phyloP scores from a whole-genome alignment of 2,888 invertebrate genomes.

The Notodromas monacha region DNA sequence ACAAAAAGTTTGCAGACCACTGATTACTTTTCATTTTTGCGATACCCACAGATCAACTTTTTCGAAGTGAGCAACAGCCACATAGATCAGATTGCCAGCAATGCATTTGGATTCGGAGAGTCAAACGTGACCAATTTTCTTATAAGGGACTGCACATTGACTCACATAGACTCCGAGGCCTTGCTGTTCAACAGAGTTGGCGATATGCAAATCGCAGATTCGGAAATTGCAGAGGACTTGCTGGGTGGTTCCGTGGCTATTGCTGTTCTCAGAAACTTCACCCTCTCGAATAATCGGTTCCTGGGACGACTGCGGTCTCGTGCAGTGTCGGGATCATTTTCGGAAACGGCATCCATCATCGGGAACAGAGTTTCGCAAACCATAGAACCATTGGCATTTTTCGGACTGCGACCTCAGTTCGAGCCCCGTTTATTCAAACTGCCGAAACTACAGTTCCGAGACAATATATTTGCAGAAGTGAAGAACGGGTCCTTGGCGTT shows the following conservation, averaged over 20 bases:
- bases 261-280: neutral
- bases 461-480: neutral
- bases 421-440: neutral
- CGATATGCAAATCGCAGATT: no score
- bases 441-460: neutral
- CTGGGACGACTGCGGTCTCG: neutral
- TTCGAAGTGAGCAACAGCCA: no score
- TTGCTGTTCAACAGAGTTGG: no score
- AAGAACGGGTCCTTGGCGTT: neutral
- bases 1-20: no score
- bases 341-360: neutral
- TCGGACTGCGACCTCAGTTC: neutral
- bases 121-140: neutral
- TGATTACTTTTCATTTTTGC: no score
- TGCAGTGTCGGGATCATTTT: neutral
- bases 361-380: neutral
- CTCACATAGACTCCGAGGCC: no score
- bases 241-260: neutral
- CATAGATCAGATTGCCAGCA: neutral
- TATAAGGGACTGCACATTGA: neutral
- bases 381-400: neutral
- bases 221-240: neutral
- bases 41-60: no score
- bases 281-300: neutral
- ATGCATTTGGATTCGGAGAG: constrained; percentile 1